A percentile compares a stretch with the other conserved stretches of the same genome.
phyloP scores from a whole-genome alignment of 2,797 vertebrate species.

The Ptychobarbus kaznakovi region DNA sequence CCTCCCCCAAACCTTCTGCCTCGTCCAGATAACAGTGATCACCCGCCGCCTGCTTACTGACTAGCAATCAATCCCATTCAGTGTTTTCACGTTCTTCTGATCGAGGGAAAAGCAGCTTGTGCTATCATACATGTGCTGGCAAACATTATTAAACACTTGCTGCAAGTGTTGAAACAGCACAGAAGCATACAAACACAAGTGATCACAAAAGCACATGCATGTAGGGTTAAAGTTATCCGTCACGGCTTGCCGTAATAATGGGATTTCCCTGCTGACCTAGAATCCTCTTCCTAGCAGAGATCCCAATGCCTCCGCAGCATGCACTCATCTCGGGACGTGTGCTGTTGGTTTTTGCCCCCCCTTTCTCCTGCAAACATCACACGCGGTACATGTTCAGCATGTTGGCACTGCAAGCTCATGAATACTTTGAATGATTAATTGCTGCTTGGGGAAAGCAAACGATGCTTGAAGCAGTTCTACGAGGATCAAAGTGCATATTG shows the following conservation, averaged over 20 bases:
- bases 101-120: not conserved
- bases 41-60: constrained; percentile 57
- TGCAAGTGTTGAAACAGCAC: not conserved
- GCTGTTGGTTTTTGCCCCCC: not conserved
- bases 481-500: constrained; percentile 63
- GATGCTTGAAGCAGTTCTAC: not conserved
- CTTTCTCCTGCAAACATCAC: not conserved
- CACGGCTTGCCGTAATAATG: constrained; percentile 61
- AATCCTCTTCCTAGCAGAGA: constrained; percentile 55
- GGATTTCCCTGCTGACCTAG: constrained; percentile 68
- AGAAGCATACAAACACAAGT: not conserved
- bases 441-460: not conserved
- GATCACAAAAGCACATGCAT: constrained; percentile 43
- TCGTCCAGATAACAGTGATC: constrained; percentile 47
- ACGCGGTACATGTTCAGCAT: not conserved
- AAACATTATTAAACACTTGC: constrained; percentile 53
- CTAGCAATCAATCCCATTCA: constrained; percentile 3
- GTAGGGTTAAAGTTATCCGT: constrained; percentile 32
- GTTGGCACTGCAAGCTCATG: constrained; percentile 32
- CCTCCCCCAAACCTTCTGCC: constrained; percentile 32
- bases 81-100: constrained; percentile 15
- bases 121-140: not conserved
- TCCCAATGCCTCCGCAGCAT: not conserved
- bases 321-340: not conserved
- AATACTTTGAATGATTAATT: constrained; percentile 39